Percentiles rank a stretch among this genome's conserved stretches.
phyloP scores from a whole-genome alignment of 2,888 invertebrate genomes.

The Eremobia ochroleuca region DNA sequence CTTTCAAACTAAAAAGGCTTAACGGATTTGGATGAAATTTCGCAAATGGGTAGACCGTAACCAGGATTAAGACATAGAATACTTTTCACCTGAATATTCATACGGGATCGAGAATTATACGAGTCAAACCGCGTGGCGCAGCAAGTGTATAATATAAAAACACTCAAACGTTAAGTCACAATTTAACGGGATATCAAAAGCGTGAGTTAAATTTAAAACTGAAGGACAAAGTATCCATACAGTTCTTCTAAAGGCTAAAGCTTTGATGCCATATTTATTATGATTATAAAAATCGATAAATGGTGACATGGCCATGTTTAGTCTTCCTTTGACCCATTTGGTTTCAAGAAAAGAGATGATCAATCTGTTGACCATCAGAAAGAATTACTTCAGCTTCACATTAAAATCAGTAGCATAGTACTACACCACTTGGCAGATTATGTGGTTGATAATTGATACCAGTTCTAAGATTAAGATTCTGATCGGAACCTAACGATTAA shows the following conservation, averaged over 20 bases:
- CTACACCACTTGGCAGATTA: conserved; percentile 13
- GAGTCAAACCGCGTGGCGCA: neutral
- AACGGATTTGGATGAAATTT: too few relatives aligned
- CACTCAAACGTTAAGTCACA: neutral
- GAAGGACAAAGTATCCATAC: neutral
- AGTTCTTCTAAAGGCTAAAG: neutral
- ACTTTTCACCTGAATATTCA: neutral
- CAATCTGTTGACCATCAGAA: neutral
- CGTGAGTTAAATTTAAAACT: neutral
- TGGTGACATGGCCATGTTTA: neutral
- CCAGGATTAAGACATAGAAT: neutral
- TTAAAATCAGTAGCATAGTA: neutral
- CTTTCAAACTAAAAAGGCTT: neutral
- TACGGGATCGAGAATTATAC: neutral
- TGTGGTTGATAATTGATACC: conserved; percentile 24
- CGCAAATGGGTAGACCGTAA: neutral
- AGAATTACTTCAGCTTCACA: neutral
- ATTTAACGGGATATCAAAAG: neutral
- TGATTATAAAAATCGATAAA: neutral
- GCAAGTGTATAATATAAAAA: neutral
- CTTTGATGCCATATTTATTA: neutral
- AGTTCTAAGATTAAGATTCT: conserved; percentile 33
- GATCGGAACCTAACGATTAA: conserved; percentile 40
- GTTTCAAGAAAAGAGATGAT: neutral
- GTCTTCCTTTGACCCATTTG: neutral